Conservation (phyloP, 2,888 invertebrate genomes). For the Acanthosoma haemorrhoidale region DNA sequence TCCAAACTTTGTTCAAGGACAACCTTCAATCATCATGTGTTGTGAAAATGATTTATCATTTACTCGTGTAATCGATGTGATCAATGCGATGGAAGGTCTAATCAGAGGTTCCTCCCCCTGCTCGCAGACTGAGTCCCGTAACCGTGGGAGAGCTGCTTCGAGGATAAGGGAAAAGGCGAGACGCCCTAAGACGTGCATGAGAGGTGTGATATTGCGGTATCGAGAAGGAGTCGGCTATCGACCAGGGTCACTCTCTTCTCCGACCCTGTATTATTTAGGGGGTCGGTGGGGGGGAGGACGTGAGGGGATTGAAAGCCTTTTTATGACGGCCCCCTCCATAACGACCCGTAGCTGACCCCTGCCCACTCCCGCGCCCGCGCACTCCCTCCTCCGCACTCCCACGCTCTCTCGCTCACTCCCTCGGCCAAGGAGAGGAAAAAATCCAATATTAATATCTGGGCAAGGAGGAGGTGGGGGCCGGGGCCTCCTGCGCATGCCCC, state of each 20-base stretch:
- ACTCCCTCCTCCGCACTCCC: not conserved
- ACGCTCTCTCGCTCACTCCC: no score
- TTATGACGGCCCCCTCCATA: slow-evolving; percentile 27
- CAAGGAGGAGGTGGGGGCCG: not conserved
- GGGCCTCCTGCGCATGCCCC: slow-evolving; percentile 6
- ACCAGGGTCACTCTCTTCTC: slow-evolving; percentile 24
- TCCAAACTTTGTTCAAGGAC: not conserved
- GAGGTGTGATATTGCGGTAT: slow-evolving; percentile 27
- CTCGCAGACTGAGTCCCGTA: no score
- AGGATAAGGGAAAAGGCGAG: not conserved
- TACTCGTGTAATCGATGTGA: no score
- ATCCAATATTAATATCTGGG: slow-evolving; percentile 29
- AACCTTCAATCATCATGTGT: no score
- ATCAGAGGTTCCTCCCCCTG: no score
- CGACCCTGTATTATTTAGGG: slow-evolving; percentile 27
- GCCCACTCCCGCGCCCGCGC: slow-evolving; percentile 3
- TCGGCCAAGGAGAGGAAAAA: slow-evolving; percentile 10
- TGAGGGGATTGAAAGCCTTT: slow-evolving; percentile 31
- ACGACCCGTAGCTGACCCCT: slow-evolving; percentile 25
- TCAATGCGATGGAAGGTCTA: no score
- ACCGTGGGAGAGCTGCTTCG: not conserved
- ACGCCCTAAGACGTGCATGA: not conserved
- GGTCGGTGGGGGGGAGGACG: not conserved
- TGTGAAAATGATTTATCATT: no score
- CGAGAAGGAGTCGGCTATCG: slow-evolving; percentile 19